Conservation (phyloP, 1,140 invertebrate species). For the Leptinotarsa defecta region DNA sequence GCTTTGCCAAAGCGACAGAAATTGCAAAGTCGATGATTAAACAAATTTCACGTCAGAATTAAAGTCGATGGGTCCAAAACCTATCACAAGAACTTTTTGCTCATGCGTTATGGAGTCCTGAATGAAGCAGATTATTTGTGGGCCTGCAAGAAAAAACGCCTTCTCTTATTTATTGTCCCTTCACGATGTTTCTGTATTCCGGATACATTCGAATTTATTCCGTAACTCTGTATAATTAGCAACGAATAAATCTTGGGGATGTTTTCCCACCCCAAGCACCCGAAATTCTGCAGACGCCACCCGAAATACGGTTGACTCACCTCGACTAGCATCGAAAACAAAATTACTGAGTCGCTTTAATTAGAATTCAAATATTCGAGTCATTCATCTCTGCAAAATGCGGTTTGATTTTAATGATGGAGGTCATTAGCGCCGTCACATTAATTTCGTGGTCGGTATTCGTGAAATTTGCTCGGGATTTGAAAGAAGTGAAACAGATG, state of each 20-base stretch:
- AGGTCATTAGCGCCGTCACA: slow-evolving; percentile 15
- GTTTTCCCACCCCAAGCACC: not conserved
- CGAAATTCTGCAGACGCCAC: slow-evolving; percentile 7
- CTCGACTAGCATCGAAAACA: slow-evolving; percentile 10
- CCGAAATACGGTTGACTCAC: not conserved
- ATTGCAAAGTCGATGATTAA: too few species aligned
- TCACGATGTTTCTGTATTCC: not conserved
- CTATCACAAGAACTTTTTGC: too few species aligned
- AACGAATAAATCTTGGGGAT: not conserved
- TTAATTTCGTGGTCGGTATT: slow-evolving; percentile 6
- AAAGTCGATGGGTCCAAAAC: too few species aligned
- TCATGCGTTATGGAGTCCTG: too few species aligned
- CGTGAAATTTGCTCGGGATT: not conserved
- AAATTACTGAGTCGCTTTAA: slow-evolving; percentile 22
- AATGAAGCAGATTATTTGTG: too few species aligned
- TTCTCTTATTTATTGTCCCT: not conserved
- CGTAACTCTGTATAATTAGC: not conserved
- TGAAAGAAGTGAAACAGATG: slow-evolving; percentile 8
- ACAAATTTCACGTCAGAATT: too few species aligned
- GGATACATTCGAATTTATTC: not conserved
- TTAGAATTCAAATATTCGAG: slow-evolving; percentile 19
- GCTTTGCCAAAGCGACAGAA: too few species aligned
- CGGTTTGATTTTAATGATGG: slow-evolving; percentile 23
- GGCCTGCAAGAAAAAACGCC: too few species aligned
- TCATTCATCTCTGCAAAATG: slow-evolving; percentile 22